Evolutionary conservation across 2,888 invertebrate genomes (phyloP), one percentile per base, ranked within the genome.

Genomic region (Epirrhoe tristata): DNA sequence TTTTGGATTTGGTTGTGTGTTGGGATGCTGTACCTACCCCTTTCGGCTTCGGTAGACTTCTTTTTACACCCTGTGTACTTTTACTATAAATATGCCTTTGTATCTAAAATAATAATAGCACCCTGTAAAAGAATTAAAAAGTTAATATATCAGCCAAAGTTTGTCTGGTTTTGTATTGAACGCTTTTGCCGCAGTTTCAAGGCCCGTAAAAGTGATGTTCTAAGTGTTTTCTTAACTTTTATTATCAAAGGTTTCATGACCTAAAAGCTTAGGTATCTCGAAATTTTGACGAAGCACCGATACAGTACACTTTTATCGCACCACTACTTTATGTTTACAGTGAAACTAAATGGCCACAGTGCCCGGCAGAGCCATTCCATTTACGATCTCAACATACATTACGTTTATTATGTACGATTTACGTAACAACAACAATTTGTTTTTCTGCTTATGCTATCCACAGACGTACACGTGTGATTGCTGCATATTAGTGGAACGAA

Each of bases 351-450:
- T 68, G 61, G 73, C 70, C 55, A 43, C 52, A 71, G 70, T 70
- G 72, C 70, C 70, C 66, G 62, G 58, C 71, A 69, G 58, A 68
- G 58, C 74, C 73, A 76, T 79, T 77, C 61, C 67, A 69, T 77
- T 77, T 75, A 79, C 78, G 78, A 78, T 75, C 68, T 69, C 66
- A 70, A 70, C 73, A 74, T 74, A 73, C 76, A 77, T 80, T 80
- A 76, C 66, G 69, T 78, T 80, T 81, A 81, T 80, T 77, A 75
- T 74, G 61, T 70, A 64, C 75, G 74, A 80, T 81, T 80, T 78
- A 75, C 70, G 74, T 77, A 80, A 80, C 74, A 77, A 74, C 76
- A 69, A 73, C 74, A 69, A 77, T 80, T 76, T 79, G 76, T 78
- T 75, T 75, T 72, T 70, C 67, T 69, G 57, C 60, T 66, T 72